Percentiles rank a stretch among this genome's conserved stretches.
These are phyloP conservation scores for Gymnoscopelus braueri DNA, from an alignment of 2,797 vertebrate genomes.

Conservation along the genomic window DNA sequence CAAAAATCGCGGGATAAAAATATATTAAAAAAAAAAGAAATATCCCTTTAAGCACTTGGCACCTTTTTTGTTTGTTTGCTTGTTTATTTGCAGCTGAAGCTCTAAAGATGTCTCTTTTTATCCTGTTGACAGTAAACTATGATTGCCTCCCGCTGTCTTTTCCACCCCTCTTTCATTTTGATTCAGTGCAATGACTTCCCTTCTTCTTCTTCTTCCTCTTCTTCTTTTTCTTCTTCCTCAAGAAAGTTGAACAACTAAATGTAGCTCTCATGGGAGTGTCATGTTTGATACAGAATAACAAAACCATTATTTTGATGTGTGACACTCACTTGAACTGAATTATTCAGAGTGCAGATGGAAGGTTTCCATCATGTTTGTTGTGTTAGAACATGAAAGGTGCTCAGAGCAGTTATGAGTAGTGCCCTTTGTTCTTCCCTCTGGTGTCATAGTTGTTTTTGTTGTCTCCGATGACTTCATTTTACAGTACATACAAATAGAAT, in stretches of 20 bases:
- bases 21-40: too few species aligned
- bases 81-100: too few species aligned
- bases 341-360: background rate
- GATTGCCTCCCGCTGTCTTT: background rate
- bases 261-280: background rate
- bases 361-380: background rate
- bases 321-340: background rate
- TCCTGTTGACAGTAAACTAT: background rate
- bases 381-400: background rate
- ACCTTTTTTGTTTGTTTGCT: too few species aligned
- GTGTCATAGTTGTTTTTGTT: too few species aligned
- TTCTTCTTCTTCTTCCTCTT: too few species aligned
- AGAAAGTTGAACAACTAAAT: constrained; percentile 13
- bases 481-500: too few species aligned
- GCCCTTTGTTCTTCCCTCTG: too few species aligned
- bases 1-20: too few species aligned
- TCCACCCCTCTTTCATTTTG: constrained; percentile 8
- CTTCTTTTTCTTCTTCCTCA: background rate
- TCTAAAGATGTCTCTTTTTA: too few species aligned
- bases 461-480: too few species aligned
- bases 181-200: background rate
- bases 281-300: constrained; percentile 1
- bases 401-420: too few species aligned
- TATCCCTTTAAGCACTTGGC: too few species aligned
- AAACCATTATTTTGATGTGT: background rate